Conservation (phyloP, 2,888 invertebrate genomes). For the Mimachlamys varia region DNA sequence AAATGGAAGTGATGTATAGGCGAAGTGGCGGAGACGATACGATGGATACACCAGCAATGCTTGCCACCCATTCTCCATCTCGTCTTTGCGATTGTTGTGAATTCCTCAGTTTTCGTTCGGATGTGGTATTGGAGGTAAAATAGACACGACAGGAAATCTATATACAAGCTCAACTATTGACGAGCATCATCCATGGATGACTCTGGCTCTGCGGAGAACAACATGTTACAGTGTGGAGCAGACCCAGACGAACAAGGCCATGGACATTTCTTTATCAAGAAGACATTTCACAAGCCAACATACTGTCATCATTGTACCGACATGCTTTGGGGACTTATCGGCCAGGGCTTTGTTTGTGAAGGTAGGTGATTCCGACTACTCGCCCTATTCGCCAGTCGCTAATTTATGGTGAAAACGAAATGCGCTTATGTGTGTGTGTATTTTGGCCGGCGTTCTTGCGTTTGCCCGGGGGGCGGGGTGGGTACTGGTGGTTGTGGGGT, state of each 20-base stretch:
- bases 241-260: slow-evolving; percentile 69
- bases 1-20: slow-evolving; percentile 23
- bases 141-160: slow-evolving; percentile 16
- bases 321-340: slow-evolving; percentile 99
- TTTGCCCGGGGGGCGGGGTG: not conserved
- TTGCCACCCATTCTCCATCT: not conserved
- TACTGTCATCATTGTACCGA: slow-evolving; percentile 99
- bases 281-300: slow-evolving; percentile 99
- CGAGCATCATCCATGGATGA: not conserved
- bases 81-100: not conserved
- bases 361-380: slow-evolving; percentile 85
- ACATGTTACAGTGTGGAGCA: slow-evolving; percentile 15
- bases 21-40: slow-evolving; percentile 15
- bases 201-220: not conserved
- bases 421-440: not conserved
- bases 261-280: slow-evolving; percentile 99
- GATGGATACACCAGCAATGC: not conserved
- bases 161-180: not conserved
- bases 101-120: slow-evolving; percentile 9
- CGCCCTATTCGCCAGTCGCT: not conserved
- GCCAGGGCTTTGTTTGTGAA: slow-evolving; percentile 99
- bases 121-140: not conserved
- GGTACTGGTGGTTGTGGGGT: not conserved
- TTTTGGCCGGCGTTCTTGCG: not conserved
- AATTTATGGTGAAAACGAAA: slow-evolving; percentile 34